Base-by-base conservation (phyloP, 1,140 invertebrate genomes). In the Habropoda laboriosa region DNA sequence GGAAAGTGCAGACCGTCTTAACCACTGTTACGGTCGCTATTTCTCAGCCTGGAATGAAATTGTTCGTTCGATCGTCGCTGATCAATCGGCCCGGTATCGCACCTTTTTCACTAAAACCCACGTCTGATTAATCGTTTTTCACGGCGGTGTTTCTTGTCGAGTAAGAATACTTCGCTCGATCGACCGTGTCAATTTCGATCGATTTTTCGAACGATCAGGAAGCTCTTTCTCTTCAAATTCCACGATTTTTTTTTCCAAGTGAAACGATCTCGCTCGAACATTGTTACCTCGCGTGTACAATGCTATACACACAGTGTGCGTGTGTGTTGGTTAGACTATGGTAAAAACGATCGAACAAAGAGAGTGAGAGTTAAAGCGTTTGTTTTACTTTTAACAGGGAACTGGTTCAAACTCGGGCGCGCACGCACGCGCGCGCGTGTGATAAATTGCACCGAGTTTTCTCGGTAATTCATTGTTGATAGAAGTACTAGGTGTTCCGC, bases 1-100 rank as follows among this genome's bases (percentile, higher is more conserved):
- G 89, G 88, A 89, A 89, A 90, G 89, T 88, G 79, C 84, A 85
- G 80, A 82, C 73, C 81, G 86, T 82, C 84, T 80, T 88, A 79
- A 88, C 77, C 87, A 77, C 70, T 66, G 85, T 88, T 90, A 89
- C 82, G 77, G 78, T 87, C 70, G 86, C 83, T 82, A 86, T 86
- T 89, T 88, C 82, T 86, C 83, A 83, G 88, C 82, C 85, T 82
- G 80, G 76, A 88, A 89, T 76, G 67, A 90, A 89, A 89, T 83
- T 77, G 75, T 74, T 49, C 13, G 55, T 27, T 13, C n/a, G 64
- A 77, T 47, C 40, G 7, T 40, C 38, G n/a, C 6, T 6, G 58
- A 51, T n/a, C 30, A 47, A 58, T 64, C 27, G 10, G n/a, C n/a
- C n/a, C n/a, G n/a, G n/a, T n/a, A n/a, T n/a, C n/a, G n/a, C n/a